Evolutionary conservation across 2,888 invertebrate genomes (phyloP).

Genomic region (Caenorhabditis becei): DNA sequence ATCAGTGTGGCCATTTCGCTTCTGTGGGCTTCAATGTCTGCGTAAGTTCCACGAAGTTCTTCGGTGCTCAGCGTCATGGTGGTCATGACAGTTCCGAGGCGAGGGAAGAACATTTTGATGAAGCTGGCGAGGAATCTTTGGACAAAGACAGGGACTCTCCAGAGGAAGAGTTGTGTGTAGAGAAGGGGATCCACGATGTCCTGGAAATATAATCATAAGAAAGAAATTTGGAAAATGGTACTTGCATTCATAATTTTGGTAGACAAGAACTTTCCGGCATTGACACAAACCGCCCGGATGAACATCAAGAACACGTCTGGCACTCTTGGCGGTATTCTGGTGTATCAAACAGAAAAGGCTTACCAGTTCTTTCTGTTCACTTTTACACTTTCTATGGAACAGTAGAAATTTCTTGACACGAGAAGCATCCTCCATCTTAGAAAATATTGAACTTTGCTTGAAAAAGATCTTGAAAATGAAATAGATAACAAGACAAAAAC

Average conservation of each 20-base stretch:
- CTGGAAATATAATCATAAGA: constrained; percentile 29
- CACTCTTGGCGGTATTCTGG: constrained; percentile 65
- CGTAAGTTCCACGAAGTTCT: constrained; percentile 73
- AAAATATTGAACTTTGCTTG: constrained; percentile 18
- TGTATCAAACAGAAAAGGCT: constrained; percentile 18
- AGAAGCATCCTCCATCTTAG: constrained; percentile 12
- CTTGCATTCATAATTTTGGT: constrained; percentile 67
- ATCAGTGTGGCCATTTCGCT: constrained; percentile 68
- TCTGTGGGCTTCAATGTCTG: constrained; percentile 72
- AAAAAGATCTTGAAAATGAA: constrained; percentile 16
- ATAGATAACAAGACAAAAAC: constrained; percentile 17
- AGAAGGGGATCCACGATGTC: constrained; percentile 68
- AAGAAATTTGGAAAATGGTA: not conserved
- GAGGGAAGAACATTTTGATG: constrained; percentile 65
- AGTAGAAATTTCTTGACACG: constrained; percentile 15
- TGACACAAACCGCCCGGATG: constrained; percentile 71
- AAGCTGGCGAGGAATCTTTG: constrained; percentile 59
- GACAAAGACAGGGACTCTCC: constrained; percentile 67
- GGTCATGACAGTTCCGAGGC: constrained; percentile 64
- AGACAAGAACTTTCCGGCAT: constrained; percentile 73
- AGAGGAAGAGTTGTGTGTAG: constrained; percentile 63
- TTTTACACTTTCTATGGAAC: constrained; percentile 13
- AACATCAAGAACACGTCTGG: constrained; percentile 68
- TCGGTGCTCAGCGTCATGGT: constrained; percentile 64
- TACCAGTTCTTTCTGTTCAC: constrained; percentile 21